Evolutionary conservation across 2,888 invertebrate genomes (phyloP).

Genomic region (Catocala sponsa): DNA sequence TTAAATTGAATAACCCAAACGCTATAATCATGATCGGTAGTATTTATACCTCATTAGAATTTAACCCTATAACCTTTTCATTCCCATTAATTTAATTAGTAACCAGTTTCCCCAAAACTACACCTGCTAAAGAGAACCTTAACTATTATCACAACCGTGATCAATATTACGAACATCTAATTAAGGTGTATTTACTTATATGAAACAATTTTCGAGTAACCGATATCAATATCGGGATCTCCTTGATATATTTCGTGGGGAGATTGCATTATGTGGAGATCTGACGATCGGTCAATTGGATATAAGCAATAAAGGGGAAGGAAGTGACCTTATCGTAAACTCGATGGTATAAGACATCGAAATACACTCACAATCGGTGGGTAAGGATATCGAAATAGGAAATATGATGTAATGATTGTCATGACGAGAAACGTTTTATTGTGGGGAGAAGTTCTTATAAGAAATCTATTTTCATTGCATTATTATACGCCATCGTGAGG

Average conservation of each 20-base stretch:
- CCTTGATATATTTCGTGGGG: conserved; percentile 5
- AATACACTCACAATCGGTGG: conserved; percentile 24
- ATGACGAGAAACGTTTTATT: not conserved
- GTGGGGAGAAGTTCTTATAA: not conserved
- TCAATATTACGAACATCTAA: conserved; percentile 8
- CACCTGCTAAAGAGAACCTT: not conserved
- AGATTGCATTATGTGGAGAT: conserved; percentile 15
- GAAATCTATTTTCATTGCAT: too few relatives aligned
- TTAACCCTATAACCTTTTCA: not conserved
- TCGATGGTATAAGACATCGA: conserved; percentile 14
- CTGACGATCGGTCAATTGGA: conserved; percentile 18
- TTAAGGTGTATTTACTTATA: conserved; percentile 2
- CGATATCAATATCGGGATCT: conserved; percentile 19
- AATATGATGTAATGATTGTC: conserved; percentile 22
- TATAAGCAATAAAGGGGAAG: conserved; percentile 21
- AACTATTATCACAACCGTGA: conserved; percentile 6
- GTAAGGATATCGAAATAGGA: conserved; percentile 25
- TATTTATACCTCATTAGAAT: too few relatives aligned
- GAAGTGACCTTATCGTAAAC: not conserved
- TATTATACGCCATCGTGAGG: too few relatives aligned
- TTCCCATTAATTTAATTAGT: conserved; percentile 1
- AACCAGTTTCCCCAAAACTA: not conserved
- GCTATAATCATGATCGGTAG: too few relatives aligned
- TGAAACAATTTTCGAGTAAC: conserved; percentile 6
- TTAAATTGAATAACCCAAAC: too few relatives aligned